These are phyloP conservation scores for Acholoe squamosa DNA, from an alignment of 2,888 invertebrate genomes.

Conservation along the genomic window DNA sequence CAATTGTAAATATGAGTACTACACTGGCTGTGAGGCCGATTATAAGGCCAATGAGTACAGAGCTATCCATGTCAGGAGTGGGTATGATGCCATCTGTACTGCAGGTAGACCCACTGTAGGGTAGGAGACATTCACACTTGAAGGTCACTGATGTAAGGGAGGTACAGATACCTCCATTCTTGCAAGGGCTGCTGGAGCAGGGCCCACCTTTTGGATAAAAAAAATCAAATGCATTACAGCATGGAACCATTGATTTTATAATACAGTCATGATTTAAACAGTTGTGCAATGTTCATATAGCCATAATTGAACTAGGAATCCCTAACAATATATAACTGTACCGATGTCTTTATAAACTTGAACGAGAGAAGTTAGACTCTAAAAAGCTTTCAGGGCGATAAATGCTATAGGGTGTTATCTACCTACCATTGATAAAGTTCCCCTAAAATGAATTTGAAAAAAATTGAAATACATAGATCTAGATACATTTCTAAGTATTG, in stretches of 20 bases:
- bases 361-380: not conserved
- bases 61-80: not conserved
- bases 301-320: too few relatives aligned
- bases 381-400: not conserved
- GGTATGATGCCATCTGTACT: not conserved
- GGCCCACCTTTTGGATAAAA: conserved; percentile 1
- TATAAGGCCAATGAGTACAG: not conserved
- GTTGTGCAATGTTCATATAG: too few relatives aligned
- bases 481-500: not conserved
- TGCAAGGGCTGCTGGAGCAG: not conserved
- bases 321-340: not conserved
- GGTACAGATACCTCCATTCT: not conserved
- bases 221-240: not conserved
- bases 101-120: not conserved
- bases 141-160: not conserved
- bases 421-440: not conserved
- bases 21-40: not conserved
- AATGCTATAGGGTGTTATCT: not conserved
- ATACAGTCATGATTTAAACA: too few relatives aligned
- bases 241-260: too few relatives aligned
- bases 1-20: not conserved
- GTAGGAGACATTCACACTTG: not conserved
- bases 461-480: not conserved
- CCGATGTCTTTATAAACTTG: not conserved
- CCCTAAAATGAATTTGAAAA: not conserved